Evolutionary conservation across 2,113 vertebrate genomes (phyloP).

Genomic region (Australoheros scitulus): DNA sequence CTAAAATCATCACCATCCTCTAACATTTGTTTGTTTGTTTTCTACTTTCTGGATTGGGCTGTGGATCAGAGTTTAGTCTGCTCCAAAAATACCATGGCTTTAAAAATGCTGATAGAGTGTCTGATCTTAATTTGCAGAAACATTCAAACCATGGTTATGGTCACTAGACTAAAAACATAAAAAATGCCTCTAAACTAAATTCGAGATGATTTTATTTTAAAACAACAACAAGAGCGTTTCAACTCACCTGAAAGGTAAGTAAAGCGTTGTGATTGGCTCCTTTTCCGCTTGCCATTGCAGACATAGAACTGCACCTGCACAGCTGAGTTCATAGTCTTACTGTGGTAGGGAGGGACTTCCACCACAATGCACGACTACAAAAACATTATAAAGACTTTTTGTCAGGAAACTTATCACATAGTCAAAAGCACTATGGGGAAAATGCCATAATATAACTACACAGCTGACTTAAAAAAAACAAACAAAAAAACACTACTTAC

Average conservation of each 20-base stretch:
- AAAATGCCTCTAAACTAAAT: not conserved
- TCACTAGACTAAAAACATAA: too few relatives aligned
- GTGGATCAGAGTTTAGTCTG: not conserved
- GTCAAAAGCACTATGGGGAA: not conserved
- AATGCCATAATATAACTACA: not conserved
- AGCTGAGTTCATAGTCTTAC: constrained; percentile 89
- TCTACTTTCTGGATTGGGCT: not conserved
- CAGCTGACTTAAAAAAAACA: not conserved
- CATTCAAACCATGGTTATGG: not conserved
- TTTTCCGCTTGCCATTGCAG: constrained; percentile 98
- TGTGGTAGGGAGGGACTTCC: constrained; percentile 97
- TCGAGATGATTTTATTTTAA: not conserved
- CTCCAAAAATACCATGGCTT: not conserved
- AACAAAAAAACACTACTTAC: constrained; percentile 79
- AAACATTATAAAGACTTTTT: not conserved
- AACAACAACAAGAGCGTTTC: not conserved
- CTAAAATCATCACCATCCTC: not conserved
- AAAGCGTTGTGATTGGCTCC: constrained; percentile 97
- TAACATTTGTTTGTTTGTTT: not conserved
- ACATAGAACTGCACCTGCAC: constrained; percentile 98
- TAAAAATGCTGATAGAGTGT: not conserved
- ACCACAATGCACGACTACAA: constrained; percentile 89
- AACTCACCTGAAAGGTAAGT: constrained; percentile 94
- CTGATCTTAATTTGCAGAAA: not conserved
- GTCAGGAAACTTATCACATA: not conserved